Base-by-base conservation (phyloP, 2,113 vertebrate species). In the Misgurnus mizolepis region DNA sequence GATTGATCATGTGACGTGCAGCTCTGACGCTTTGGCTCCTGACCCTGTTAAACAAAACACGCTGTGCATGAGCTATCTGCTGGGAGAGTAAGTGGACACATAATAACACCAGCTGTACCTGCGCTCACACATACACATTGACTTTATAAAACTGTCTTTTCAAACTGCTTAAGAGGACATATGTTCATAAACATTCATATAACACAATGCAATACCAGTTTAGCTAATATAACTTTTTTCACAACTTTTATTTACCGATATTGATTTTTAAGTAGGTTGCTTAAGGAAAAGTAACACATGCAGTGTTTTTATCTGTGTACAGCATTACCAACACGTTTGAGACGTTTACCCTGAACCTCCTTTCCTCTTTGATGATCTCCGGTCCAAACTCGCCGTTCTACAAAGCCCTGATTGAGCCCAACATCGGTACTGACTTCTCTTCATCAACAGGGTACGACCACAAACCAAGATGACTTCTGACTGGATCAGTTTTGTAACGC, bases 371-470 rank as follows among this genome's bases (percentile, higher is more conserved):
- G 22, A 89, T 99, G 94, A 92, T 98, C 55, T 92, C 94, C 43
- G 98, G 97, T 2, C 98, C 97, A 0, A 99, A 95, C 90, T 94
- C 98, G 55, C 96, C 96, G 0, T 99, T 99, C 88, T 99, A 98
- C 90, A 95, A 96, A 91, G 90, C 95, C 34, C 93, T 99, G 75
- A 95, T 99, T 18, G 97, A 99, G 64, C 94, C 96, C 82, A 95
- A 95, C 71, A 92, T 99, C 0, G 98, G 98, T 76, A 94, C 93
- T 0, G 95, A 96, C 90, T 99, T 98, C 91, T 95, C 96, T 47
- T 97, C 97, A 2, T 94, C 95, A 6, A 93, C 92, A 12, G 98
- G 98, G 98, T 99, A 83, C 55, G 93, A 86, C 66, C 41, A 5
- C 62, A 34, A 27, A 40, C 47, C 27, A 75, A 34, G 27, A 34